Evolutionary conservation across 2,797 vertebrate genomes (phyloP).

Genomic region (Crocidura indochinensis): DNA sequence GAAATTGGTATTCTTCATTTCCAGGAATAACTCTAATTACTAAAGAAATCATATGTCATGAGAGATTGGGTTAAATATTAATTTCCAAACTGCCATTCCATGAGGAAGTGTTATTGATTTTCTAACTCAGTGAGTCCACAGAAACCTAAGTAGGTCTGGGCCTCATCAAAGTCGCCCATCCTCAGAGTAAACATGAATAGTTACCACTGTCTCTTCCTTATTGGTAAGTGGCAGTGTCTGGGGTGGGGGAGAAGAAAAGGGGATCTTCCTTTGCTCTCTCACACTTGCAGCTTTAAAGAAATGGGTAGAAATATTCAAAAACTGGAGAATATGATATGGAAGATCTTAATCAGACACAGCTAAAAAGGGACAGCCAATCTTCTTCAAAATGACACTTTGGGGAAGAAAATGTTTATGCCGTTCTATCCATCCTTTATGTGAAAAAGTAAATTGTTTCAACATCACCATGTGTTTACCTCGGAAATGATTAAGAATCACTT

Average conservation of each 20-base stretch:
- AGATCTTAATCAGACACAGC: constrained; percentile 47
- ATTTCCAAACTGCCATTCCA: constrained; percentile 31
- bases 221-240: neutral
- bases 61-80: constrained; percentile 64
- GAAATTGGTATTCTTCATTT: neutral
- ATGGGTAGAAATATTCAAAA: neutral
- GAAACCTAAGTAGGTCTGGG: constrained; percentile 11
- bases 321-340: constrained; percentile 6
- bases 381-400: constrained; percentile 1
- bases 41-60: constrained; percentile 29
- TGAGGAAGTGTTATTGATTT: constrained; percentile 17
- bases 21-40: constrained; percentile 28
- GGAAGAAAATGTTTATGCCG: neutral
- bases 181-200: neutral
- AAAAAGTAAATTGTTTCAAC: constrained; percentile 19
- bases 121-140: neutral
- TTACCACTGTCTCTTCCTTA: neutral
- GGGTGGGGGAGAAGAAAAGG: no score
- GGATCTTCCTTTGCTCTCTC: neutral
- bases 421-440: neutral
- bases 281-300: constrained; percentile 56
- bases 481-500: constrained; percentile 13
- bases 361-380: neutral
- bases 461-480: neutral
- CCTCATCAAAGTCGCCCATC: neutral